Evolutionary conservation across 2,888 invertebrate genomes (phyloP).

Genomic region (Cheilosia grossa): DNA sequence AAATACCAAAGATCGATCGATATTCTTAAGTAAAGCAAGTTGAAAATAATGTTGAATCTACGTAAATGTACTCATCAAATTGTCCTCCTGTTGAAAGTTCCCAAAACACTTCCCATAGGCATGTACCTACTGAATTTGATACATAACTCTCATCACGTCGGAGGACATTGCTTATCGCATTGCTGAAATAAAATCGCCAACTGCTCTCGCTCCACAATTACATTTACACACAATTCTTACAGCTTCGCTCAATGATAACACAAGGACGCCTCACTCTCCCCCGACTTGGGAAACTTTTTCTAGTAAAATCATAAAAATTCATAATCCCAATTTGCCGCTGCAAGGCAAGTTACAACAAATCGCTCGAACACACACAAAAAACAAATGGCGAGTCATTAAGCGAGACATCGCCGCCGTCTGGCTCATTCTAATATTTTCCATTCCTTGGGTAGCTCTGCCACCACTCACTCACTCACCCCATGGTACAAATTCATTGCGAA

Average conservation of each 20-base stretch:
- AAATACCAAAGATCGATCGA: no score
- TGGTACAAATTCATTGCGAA: conserved; percentile 9
- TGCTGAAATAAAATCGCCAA: no score
- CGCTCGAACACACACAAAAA: conserved; percentile 27
- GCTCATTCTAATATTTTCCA: conserved; percentile 31
- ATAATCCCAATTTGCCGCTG: conserved; percentile 42
- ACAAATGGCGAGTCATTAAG: conserved; percentile 60
- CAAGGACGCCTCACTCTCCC: neutral
- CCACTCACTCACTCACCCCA: conserved; percentile 11
- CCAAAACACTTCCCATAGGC: no score
- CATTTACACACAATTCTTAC: neutral
- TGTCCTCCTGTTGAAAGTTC: no score
- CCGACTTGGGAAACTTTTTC: neutral
- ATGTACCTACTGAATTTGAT: no score
- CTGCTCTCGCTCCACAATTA: no score
- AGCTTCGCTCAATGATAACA: neutral
- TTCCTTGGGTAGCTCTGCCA: conserved; percentile 35
- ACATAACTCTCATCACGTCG: no score
- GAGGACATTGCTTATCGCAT: no score
- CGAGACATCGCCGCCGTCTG: conserved; percentile 60
- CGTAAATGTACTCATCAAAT: no score
- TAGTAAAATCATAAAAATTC: conserved; percentile 52
- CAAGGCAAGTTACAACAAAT: conserved; percentile 47
- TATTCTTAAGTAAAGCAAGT: no score
- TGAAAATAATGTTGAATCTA: no score